Evolutionary conservation across 2,797 vertebrate genomes (phyloP).

Genomic region (Steatocranus sp.): DNA sequence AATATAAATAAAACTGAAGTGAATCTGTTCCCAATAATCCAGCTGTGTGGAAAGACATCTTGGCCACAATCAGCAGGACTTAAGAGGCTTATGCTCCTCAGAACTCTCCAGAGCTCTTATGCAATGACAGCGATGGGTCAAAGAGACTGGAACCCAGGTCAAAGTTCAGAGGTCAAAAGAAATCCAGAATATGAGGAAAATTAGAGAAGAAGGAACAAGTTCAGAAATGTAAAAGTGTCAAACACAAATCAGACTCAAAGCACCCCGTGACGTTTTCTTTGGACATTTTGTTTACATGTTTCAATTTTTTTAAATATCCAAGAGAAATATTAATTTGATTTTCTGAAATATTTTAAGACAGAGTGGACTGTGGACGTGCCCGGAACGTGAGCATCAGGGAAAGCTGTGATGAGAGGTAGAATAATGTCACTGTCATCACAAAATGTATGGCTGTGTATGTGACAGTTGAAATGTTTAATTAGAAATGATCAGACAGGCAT

Average conservation of each 20-base stretch:
- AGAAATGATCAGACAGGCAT: too few relatives aligned
- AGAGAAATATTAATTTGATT: too few relatives aligned
- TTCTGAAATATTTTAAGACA: too few relatives aligned
- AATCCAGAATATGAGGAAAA: not conserved
- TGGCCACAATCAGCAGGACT: not conserved
- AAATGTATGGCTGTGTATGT: too few relatives aligned
- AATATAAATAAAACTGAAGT: not conserved
- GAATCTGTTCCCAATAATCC: slow-evolving; percentile 1
- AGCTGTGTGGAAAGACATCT: not conserved
- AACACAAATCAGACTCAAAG: not conserved
- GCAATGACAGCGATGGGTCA: not conserved
- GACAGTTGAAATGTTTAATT: too few relatives aligned
- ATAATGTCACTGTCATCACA: too few relatives aligned
- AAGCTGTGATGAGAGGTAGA: too few relatives aligned
- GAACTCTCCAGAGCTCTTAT: slow-evolving; percentile 6
- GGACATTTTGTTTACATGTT: too few relatives aligned
- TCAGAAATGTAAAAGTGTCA: not conserved
- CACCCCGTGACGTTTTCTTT: too few relatives aligned
- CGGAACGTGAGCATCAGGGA: too few relatives aligned
- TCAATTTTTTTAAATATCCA: too few relatives aligned
- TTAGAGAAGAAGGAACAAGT: not conserved
- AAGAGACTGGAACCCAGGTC: not conserved
- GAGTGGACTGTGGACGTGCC: too few relatives aligned
- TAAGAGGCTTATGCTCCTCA: slow-evolving; percentile 15
- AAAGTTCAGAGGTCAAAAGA: not conserved